phyloP scores from a whole-genome alignment of 2,888 invertebrate genomes.

The Penaeus monodon region DNA sequence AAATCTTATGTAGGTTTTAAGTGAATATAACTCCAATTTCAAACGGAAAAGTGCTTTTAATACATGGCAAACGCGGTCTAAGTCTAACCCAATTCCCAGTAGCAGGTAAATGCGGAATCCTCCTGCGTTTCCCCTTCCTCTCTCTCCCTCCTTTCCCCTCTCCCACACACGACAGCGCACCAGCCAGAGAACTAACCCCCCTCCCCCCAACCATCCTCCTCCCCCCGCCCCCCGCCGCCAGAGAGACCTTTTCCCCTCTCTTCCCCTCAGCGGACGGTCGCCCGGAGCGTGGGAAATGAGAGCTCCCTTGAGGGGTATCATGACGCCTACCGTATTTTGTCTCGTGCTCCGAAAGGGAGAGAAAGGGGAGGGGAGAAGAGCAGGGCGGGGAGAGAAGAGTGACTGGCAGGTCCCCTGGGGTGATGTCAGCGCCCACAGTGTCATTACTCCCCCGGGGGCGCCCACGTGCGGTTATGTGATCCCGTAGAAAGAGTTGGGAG shows the following conservation, averaged over 20 bases:
- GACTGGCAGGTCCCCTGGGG: constrained; percentile 32
- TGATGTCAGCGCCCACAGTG: constrained; percentile 43
- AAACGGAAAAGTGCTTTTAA: too few relatives aligned
- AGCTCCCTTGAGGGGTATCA: constrained; percentile 11
- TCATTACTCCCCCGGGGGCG: constrained; percentile 44
- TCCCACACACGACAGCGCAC: background rate
- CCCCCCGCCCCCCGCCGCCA: too few relatives aligned
- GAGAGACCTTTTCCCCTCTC: too few relatives aligned
- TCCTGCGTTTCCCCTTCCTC: background rate
- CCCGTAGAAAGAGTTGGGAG: too few relatives aligned
- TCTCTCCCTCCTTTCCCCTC: background rate
- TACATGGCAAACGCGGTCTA: too few relatives aligned
- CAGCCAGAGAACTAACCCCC: background rate
- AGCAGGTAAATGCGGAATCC: background rate
- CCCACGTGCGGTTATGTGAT: too few relatives aligned
- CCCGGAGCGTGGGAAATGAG: constrained; percentile 41
- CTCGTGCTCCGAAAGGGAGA: constrained; percentile 16
- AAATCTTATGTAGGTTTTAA: too few relatives aligned
- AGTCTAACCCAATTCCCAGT: too few relatives aligned
- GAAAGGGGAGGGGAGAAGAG: background rate
- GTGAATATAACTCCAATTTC: too few relatives aligned
- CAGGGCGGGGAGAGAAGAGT: too few relatives aligned
- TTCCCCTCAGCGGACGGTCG: constrained; percentile 1
- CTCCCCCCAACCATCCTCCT: background rate
- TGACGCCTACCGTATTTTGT: constrained; percentile 34